Evolutionary conservation across 2,888 invertebrate species (phyloP), one percentile per base, ranked within the genome.

Genomic region (Microplitis manilae): DNA sequence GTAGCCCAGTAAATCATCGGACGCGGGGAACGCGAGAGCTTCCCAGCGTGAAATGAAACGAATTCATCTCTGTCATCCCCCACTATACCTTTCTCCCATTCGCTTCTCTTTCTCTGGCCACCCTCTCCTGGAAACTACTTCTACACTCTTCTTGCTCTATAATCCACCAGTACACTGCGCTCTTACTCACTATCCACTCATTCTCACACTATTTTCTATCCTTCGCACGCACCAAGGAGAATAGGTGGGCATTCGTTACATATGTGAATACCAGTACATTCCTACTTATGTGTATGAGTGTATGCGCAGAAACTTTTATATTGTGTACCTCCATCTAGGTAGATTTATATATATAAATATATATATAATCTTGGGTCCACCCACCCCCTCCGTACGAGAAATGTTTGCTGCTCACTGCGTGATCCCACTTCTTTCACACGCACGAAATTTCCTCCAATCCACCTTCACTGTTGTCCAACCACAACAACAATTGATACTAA

Each of bases 1-100:
- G 92, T 92, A 92, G 92, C 92, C 91, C 92, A 91, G 92, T 93
- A 93, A 93, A 93, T 92, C 93, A 93, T 93, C 91, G 89, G 89
- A 90, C 88, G 89, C 89, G 88, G 89, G 88, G 89, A 88, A 88
- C 87, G 89, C 87, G 89, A 90, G 90, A 90, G 90, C 90, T 89
- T 89, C 88, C 88, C 89, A 89, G 90, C 90, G 90, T 90, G 90
- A 90, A 90, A 90, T 90, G 90, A 90, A 90, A 90, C 90, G 90
- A 90, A 90, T 90, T 90, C 90, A 90, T 90, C 90, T 90, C 90
- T 90, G 90, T 90, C 90, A 90, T 78, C 85, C 88, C 88, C 87
- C 87, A 87, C 88, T 83, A 80, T 76, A 76, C 84, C 82, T 81
- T 82, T 78, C 79, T 80, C 79, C 80, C 79, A 79, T 79, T 81